Evolutionary conservation across 2,797 vertebrate species (phyloP).

Genomic region (Sciaenops ocellatus): DNA sequence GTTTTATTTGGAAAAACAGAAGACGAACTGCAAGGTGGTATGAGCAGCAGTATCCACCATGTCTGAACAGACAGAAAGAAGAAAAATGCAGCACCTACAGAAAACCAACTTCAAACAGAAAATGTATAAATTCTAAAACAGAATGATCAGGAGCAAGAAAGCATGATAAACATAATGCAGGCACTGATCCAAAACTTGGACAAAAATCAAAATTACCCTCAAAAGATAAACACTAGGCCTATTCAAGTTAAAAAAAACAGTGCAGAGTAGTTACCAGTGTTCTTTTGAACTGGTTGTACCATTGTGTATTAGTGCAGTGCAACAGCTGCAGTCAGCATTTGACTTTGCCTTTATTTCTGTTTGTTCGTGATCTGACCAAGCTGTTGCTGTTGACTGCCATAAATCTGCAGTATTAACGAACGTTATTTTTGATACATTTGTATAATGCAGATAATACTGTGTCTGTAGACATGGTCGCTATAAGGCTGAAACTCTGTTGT

Average conservation of each 20-base stretch:
- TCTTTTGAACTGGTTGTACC: background rate
- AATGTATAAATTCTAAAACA: background rate
- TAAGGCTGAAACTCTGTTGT: slow-evolving; percentile 6
- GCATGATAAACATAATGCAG: background rate
- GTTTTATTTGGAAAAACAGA: background rate
- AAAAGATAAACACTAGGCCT: background rate
- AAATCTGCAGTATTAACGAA: background rate
- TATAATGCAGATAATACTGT: slow-evolving; percentile 22
- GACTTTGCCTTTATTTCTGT: slow-evolving; percentile 9
- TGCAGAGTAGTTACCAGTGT: slow-evolving; percentile 11
- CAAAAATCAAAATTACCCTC: slow-evolving; percentile 6
- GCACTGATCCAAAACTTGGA: background rate
- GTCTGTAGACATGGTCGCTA: background rate
- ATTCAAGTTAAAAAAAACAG: background rate
- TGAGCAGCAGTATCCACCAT: background rate
- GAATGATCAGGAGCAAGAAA: background rate
- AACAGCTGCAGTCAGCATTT: background rate
- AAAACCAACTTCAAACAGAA: background rate
- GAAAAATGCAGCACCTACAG: background rate
- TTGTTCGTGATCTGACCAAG: background rate
- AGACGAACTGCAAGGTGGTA: background rate
- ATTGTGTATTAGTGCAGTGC: background rate
- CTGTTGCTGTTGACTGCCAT: background rate
- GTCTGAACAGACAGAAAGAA: background rate
- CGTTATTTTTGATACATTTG: slow-evolving; percentile 7